These are phyloP conservation scores for Fregata magnificens DNA, from an alignment of 2,113 vertebrate genomes.

Conservation along the genomic window DNA sequence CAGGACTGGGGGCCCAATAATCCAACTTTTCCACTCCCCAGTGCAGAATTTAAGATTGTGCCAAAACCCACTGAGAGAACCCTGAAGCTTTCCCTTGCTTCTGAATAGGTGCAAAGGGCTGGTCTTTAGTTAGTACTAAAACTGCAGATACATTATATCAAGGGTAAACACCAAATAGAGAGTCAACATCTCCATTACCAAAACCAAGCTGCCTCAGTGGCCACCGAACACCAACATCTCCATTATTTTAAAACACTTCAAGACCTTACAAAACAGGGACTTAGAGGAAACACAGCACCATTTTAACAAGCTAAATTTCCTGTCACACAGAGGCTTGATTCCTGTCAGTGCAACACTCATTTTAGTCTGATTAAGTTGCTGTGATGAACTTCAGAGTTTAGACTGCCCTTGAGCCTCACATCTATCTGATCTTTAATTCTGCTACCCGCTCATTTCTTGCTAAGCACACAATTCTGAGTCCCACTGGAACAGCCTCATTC, in stretches of 20 bases:
- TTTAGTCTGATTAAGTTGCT: conserved; percentile 73
- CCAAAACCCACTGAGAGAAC: neutral
- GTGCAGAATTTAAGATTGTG: neutral
- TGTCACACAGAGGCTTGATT: conserved; percentile 17
- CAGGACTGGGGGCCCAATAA: neutral
- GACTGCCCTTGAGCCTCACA: conserved; percentile 72
- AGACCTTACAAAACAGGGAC: neutral
- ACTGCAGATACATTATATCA: neutral
- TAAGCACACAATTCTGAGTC: conserved; percentile 71
- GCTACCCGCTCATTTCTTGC: conserved; percentile 68
- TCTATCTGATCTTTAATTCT: conserved; percentile 75
- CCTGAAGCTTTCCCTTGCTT: neutral
- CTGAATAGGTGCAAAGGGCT: neutral
- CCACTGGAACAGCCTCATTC: conserved; percentile 57
- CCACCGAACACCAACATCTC: neutral
- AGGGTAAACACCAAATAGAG: neutral
- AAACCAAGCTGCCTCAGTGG: neutral
- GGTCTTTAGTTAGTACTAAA: neutral
- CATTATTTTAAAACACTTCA: neutral
- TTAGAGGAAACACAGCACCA: neutral
- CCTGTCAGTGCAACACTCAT: conserved; percentile 44
- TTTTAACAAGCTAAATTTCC: conserved; percentile 53
- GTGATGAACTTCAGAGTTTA: conserved; percentile 79
- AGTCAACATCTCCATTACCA: neutral
- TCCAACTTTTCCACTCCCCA: neutral